Conservation (phyloP, 2,797 vertebrate genomes). For the Rhabdophis nuchalis region DNA sequence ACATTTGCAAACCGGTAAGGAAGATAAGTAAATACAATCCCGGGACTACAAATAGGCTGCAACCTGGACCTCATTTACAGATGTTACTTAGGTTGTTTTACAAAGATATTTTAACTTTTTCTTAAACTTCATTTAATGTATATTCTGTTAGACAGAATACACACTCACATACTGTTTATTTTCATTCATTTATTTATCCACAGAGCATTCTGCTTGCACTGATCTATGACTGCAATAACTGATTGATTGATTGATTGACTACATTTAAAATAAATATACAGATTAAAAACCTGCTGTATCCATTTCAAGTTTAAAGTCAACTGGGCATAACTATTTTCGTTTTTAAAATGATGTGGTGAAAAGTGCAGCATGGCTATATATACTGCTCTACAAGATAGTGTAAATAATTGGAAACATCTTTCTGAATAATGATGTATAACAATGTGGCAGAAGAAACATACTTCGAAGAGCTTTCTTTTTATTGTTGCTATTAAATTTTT, state of each 20-base stretch:
- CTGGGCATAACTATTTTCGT: background rate
- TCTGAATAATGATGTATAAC: constrained; percentile 2
- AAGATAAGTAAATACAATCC: no score
- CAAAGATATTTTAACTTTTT: background rate
- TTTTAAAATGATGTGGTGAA: background rate
- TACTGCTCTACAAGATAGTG: background rate
- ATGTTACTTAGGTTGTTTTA: background rate
- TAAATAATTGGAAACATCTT: background rate
- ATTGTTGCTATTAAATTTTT: constrained; percentile 28
- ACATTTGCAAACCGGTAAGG: no score
- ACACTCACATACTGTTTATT: background rate
- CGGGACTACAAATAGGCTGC: background rate
- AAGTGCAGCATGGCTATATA: background rate
- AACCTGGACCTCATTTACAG: no score
- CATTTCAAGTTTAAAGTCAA: background rate
- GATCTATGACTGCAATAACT: background rate
- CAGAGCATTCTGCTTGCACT: background rate
- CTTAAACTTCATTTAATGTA: background rate
- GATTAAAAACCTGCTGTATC: background rate
- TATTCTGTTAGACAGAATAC: background rate
- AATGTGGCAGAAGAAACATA: constrained; percentile 14
- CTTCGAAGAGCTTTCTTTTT: constrained; percentile 7
- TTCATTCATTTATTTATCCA: background rate
- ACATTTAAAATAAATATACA: background rate
- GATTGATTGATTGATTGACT: background rate